Percentiles rank a stretch among this genome's conserved stretches.
These are phyloP conservation scores for Tragelaphus strepsiceros DNA, from an alignment of 2,113 vertebrate species.

Conservation along the genomic window DNA sequence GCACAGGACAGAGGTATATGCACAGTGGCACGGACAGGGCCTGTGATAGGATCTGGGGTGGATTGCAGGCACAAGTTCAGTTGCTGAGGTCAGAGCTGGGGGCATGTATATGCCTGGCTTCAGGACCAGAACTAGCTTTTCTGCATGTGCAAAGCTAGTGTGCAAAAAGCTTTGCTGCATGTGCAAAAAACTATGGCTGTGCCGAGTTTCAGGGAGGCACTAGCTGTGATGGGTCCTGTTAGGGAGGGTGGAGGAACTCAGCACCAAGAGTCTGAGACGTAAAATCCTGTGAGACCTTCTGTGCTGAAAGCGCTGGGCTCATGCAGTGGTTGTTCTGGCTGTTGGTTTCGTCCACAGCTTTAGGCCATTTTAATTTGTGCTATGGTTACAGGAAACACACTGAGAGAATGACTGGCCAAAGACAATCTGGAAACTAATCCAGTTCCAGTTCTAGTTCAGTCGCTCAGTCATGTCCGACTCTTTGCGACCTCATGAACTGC, in stretches of 20 bases:
- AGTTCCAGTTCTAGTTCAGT: too few relatives aligned
- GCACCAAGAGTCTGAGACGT: not conserved
- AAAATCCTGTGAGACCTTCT: not conserved
- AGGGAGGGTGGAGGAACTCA: not conserved
- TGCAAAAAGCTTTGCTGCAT: not conserved
- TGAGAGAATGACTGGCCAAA: not conserved
- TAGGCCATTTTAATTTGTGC: not conserved
- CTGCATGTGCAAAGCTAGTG: not conserved
- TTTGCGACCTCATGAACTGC: fast-evolving
- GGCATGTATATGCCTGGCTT: not conserved
- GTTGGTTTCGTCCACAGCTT: not conserved
- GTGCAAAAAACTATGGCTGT: not conserved
- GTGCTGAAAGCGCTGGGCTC: not conserved
- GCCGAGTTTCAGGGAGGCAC: not conserved
- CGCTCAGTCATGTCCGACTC: too few relatives aligned
- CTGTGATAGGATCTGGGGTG: not conserved
- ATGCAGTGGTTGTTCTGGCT: not conserved
- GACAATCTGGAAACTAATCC: not conserved
- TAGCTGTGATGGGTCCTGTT: not conserved
- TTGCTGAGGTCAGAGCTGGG: not conserved
- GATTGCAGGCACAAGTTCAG: not conserved
- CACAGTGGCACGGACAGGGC: not conserved
- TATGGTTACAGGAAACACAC: not conserved
- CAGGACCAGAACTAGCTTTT: not conserved
- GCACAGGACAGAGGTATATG: too few relatives aligned